Percentiles rank a stretch among this genome's conserved stretches.
Evolutionary conservation across 2,113 vertebrate species (phyloP).

Genomic region (Morone saxatilis): DNA sequence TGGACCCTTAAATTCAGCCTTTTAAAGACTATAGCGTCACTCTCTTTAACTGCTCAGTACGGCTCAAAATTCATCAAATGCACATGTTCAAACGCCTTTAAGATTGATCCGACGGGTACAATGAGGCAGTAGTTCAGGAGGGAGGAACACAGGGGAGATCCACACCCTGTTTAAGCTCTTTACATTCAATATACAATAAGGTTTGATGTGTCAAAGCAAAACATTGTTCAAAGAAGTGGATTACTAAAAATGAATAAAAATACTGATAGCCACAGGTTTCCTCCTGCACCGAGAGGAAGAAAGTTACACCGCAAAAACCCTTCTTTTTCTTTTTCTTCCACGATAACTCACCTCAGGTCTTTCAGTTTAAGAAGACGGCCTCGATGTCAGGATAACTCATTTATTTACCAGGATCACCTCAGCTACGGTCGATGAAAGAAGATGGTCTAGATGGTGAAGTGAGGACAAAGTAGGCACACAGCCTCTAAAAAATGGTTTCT

Average conservation of each 20-base stretch:
- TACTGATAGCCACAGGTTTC: conserved; percentile 87
- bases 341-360: conserved; percentile 15
- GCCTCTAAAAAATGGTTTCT: conserved; percentile 7
- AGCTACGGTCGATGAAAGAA: background rate
- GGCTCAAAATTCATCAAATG: background rate
- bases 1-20: conserved; percentile 24
- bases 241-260: conserved; percentile 78
- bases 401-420: background rate
- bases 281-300: conserved; percentile 17
- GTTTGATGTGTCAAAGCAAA: conserved; percentile 72
- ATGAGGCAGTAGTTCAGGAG: conserved; percentile 51
- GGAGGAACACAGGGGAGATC: conserved; percentile 7
- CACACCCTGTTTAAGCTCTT: conserved; percentile 45
- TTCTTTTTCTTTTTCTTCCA: background rate
- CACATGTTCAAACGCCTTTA: background rate
- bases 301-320: conserved; percentile 1
- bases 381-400: too few species aligned
- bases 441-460: background rate
- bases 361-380: background rate
- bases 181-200: conserved; percentile 68
- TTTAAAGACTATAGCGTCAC: background rate
- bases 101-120: conserved; percentile 5
- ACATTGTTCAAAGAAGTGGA: conserved; percentile 20
- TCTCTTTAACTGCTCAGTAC: background rate
- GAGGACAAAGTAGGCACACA: background rate